Conservation (phyloP, 2,888 invertebrate genomes). For the Acanthosoma haemorrhoidale region DNA sequence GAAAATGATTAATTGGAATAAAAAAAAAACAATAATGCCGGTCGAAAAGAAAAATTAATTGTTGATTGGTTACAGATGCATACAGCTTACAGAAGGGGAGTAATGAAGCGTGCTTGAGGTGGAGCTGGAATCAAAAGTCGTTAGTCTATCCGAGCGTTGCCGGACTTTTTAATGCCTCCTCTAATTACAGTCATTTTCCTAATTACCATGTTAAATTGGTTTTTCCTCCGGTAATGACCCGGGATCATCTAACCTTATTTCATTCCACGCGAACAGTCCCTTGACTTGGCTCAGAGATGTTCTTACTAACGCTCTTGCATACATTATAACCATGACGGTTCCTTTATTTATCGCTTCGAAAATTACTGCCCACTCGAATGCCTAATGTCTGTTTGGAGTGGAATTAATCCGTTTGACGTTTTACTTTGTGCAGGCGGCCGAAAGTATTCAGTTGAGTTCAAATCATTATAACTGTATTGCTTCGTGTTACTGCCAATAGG, state of each 20-base stretch:
- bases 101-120: neutral
- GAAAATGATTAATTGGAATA: too few relatives aligned
- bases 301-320: neutral
- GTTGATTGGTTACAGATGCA: too few relatives aligned
- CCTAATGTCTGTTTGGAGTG: too few relatives aligned
- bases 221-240: constrained; percentile 4
- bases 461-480: too few relatives aligned
- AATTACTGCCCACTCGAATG: too few relatives aligned
- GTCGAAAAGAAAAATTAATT: too few relatives aligned
- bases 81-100: too few relatives aligned
- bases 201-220: constrained; percentile 11
- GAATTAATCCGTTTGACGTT: too few relatives aligned
- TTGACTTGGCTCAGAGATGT: neutral
- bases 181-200: neutral
- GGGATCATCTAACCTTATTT: constrained; percentile 1
- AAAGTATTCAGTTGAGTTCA: too few relatives aligned
- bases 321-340: neutral
- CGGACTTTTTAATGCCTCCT: neutral
- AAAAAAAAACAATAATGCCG: too few relatives aligned
- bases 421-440: too few relatives aligned
- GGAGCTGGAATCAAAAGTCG: constrained; percentile 11
- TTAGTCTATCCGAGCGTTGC: constrained; percentile 10
- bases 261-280: neutral
- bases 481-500: too few relatives aligned
- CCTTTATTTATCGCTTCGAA: neutral